phyloP scores from a whole-genome alignment of 2,113 vertebrate genomes.

The Sialia sialis region DNA sequence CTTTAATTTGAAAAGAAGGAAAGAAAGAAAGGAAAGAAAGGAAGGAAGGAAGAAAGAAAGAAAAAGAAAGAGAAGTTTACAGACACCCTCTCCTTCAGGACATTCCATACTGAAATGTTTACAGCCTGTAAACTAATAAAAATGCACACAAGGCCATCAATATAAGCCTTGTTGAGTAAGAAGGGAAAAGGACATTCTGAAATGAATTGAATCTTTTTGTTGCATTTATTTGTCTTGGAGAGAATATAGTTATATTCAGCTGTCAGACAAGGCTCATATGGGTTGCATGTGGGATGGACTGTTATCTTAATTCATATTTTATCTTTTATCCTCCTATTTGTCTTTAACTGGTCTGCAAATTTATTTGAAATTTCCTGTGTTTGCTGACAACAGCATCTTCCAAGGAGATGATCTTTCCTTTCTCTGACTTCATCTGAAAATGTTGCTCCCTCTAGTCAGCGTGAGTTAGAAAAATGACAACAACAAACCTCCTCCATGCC shows the following conservation, averaged over 20 bases:
- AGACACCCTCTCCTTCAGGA: background rate
- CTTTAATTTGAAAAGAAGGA: background rate
- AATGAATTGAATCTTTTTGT: background rate
- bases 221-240: background rate
- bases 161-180: background rate
- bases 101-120: background rate
- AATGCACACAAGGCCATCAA: background rate
- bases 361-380: background rate
- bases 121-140: background rate
- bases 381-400: background rate
- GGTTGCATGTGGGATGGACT: background rate
- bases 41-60: background rate
- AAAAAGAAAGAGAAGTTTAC: background rate
- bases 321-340: background rate
- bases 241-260: background rate
- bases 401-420: background rate
- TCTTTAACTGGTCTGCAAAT: background rate
- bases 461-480: background rate
- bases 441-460: background rate
- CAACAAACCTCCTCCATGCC: background rate
- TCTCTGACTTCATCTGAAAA: background rate
- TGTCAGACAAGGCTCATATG: background rate
- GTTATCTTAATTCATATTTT: background rate
- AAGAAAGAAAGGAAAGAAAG: background rate
- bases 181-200: background rate